A percentile compares a stretch with the other conserved stretches of the same genome.
Evolutionary conservation across 2,888 invertebrate species (phyloP).

Genomic region (Meta bourneti): DNA sequence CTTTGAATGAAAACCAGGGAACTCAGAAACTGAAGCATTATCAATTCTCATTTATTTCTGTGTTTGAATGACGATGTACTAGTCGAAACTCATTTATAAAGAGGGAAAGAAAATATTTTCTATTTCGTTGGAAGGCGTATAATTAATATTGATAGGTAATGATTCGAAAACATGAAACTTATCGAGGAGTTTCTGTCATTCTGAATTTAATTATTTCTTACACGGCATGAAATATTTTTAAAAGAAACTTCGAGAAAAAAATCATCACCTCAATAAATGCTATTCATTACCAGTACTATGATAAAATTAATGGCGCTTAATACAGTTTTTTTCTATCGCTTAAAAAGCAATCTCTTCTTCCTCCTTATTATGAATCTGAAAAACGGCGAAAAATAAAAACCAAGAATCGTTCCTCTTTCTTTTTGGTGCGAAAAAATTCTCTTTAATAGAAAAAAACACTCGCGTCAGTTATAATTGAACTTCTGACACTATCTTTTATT

Average conservation of each 20-base stretch:
- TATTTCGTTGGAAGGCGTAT: neutral
- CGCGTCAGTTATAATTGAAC: conserved; percentile 56
- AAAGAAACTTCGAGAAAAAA: conserved; percentile 3
- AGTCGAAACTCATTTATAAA: neutral
- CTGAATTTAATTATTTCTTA: conserved; percentile 28
- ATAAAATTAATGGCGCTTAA: conserved; percentile 61
- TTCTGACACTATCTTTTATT: conserved; percentile 52
- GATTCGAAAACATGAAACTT: conserved; percentile 38
- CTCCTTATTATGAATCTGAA: conserved; percentile 18
- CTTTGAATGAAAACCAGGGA: neutral
- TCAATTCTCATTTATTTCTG: neutral
- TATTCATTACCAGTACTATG: conserved; percentile 51
- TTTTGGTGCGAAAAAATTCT: conserved; percentile 6
- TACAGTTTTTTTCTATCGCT: conserved; percentile 26
- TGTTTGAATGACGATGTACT: neutral
- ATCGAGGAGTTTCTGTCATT: conserved; percentile 30
- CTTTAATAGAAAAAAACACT: conserved; percentile 11
- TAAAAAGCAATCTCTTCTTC: conserved; percentile 38
- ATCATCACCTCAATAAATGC: conserved; percentile 34
- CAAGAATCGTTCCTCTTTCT: conserved; percentile 9
- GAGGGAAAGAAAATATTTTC: neutral
- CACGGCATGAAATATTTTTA: neutral
- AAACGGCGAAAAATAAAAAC: conserved; percentile 27
- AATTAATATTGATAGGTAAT: conserved; percentile 42
- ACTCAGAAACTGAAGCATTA: neutral